Conservation (phyloP, 2,797 vertebrate genomes). For the Arremon aurantiirostris region DNA sequence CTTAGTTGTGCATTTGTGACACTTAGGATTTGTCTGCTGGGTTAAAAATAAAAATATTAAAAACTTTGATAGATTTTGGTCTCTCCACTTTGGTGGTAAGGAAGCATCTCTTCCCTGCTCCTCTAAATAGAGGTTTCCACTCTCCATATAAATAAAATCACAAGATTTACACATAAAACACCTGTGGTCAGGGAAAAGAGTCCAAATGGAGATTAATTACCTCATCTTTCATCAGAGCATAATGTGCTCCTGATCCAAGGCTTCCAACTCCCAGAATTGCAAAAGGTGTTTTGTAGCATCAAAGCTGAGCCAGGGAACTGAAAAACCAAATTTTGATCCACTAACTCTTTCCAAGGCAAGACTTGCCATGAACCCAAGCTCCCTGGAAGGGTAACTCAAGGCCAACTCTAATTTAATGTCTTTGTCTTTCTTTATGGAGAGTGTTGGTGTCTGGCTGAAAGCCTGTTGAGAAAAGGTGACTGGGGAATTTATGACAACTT, state of each 20-base stretch:
- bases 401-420: background rate
- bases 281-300: background rate
- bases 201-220: background rate
- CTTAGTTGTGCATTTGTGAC: background rate
- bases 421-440: background rate
- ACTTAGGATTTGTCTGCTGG: background rate
- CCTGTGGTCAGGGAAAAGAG: background rate
- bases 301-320: background rate
- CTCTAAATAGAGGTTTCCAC: background rate
- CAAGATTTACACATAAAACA: background rate
- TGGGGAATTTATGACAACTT: background rate
- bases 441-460: background rate
- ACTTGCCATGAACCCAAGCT: no score
- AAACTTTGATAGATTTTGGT: background rate
- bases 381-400: background rate
- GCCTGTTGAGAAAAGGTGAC: background rate
- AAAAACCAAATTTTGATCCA: background rate
- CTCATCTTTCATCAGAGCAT: constrained; percentile 16
- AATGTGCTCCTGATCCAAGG: background rate
- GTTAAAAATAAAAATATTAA: background rate
- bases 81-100: background rate
- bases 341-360: background rate
- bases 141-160: background rate
- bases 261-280: constrained; percentile 1
- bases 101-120: background rate